Evolutionary conservation across 2,797 vertebrate genomes (phyloP).

Genomic region (Sebastes trivittatus): DNA sequence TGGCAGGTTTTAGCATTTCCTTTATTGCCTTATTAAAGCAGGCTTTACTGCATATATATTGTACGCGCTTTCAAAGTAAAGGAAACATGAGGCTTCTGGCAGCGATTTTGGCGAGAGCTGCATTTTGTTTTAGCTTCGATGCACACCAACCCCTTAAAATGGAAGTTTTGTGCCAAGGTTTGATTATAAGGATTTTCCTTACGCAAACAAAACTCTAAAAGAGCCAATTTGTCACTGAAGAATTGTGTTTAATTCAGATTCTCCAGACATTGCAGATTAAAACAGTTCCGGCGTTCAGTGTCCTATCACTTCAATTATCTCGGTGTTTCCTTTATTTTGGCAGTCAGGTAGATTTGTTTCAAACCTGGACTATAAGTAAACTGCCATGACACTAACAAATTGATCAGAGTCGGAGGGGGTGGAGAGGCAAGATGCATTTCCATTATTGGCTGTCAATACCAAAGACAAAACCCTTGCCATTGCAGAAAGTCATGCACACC

Average conservation of each 20-base stretch:
- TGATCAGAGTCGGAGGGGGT: conserved; percentile 73
- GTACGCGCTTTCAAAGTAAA: conserved; percentile 66
- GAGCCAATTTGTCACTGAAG: conserved; percentile 49
- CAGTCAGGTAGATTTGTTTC: conserved; percentile 70
- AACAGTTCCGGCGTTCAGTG: conserved; percentile 19
- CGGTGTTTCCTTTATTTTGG: conserved; percentile 77
- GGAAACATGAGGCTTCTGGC: conserved; percentile 63
- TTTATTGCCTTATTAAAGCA: conserved; percentile 69
- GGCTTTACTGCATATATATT: conserved; percentile 74
- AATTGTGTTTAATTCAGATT: conserved; percentile 46
- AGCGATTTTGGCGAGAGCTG: conserved; percentile 36
- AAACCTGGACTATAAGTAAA: conserved; percentile 73
- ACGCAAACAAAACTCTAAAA: conserved; percentile 56
- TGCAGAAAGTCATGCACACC: conserved; percentile 99
- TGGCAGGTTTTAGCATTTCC: conserved; percentile 62
- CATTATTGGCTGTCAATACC: conserved; percentile 83
- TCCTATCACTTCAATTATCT: conserved; percentile 45
- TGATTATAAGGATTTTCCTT: conserved; percentile 58
- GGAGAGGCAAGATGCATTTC: conserved; percentile 76
- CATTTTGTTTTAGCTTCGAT: conserved; percentile 46
- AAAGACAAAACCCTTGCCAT: conserved; percentile 86
- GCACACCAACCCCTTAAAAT: conserved; percentile 35
- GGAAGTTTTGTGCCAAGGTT: conserved; percentile 54
- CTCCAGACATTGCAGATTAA: conserved; percentile 24
- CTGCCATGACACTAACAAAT: conserved; percentile 71